A percentile compares a stretch with the other conserved stretches of the same genome.
phyloP scores from a whole-genome alignment of 2,888 invertebrate species.

The Meliscaeva auricollis region DNA sequence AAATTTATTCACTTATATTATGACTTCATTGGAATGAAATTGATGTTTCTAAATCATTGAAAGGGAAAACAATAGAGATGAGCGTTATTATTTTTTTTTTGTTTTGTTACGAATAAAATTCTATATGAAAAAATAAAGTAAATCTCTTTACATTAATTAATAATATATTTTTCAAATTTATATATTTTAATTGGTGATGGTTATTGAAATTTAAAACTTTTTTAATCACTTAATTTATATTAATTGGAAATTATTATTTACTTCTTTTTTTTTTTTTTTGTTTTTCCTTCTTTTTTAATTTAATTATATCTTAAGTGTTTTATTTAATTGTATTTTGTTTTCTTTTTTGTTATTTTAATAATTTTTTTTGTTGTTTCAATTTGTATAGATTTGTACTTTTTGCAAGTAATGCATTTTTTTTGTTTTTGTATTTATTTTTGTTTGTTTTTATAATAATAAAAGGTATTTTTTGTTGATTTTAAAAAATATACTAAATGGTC shows the following conservation, averaged over 20 bases:
- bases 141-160: constrained; percentile 5
- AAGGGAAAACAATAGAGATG: constrained; percentile 21
- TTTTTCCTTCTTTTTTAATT: constrained; percentile 22
- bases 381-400: constrained; percentile 76
- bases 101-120: constrained; percentile 5
- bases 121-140: constrained; percentile 34
- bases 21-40: constrained; percentile 23
- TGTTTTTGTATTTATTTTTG: constrained; percentile 40
- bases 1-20: constrained; percentile 70
- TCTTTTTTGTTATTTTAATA: constrained; percentile 28
- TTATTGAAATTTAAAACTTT: constrained; percentile 59
- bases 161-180: constrained; percentile 15
- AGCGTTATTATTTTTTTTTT: constrained; percentile 40
- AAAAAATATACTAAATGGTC: constrained; percentile 66
- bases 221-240: constrained; percentile 66
- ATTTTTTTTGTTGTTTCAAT: constrained; percentile 61
- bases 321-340: constrained; percentile 28
- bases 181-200: constrained; percentile 54
- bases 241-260: constrained; percentile 59
- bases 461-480: constrained; percentile 57
- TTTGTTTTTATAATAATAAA: constrained; percentile 50
- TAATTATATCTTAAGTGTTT: constrained; percentile 61
- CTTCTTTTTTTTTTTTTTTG: neutral
- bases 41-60: constrained; percentile 35
- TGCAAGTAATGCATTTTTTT: constrained; percentile 72